phyloP scores from a whole-genome alignment of 1,140 invertebrate species.

The Heliothis subflexa region DNA sequence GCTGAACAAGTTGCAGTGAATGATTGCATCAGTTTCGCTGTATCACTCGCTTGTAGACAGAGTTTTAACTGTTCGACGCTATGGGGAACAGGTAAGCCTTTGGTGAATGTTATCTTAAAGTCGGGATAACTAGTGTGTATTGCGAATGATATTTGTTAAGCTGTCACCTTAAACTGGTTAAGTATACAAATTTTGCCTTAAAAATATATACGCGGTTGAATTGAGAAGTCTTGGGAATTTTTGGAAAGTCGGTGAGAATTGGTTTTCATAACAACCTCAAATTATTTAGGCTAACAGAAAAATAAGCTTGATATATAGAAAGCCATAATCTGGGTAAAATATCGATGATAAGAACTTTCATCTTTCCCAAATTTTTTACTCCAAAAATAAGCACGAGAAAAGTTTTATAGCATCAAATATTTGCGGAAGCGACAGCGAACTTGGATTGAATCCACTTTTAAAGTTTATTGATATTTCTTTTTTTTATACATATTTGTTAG shows the following conservation, averaged over 20 bases:
- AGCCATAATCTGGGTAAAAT: not conserved
- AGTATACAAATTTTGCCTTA: too few species aligned
- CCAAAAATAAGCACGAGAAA: not conserved
- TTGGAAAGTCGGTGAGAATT: too few species aligned
- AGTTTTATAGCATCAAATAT: slow-evolving; percentile 25
- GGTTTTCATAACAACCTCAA: too few species aligned
- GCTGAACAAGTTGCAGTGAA: slow-evolving; percentile 17
- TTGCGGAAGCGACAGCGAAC: not conserved
- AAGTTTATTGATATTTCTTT: not conserved
- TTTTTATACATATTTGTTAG: not conserved
- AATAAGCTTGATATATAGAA: not conserved
- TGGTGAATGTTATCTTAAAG: not conserved
- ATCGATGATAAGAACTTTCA: not conserved
- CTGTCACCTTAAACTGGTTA: too few species aligned
- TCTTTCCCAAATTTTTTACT: not conserved
- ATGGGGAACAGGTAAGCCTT: not conserved
- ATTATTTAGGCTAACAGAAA: too few species aligned
- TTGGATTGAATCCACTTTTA: not conserved
- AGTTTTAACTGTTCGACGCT: not conserved
- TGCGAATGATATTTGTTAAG: too few species aligned
- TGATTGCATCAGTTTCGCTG: slow-evolving; percentile 24
- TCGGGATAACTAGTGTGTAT: too few species aligned
- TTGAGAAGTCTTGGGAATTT: too few species aligned
- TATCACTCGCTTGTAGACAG: slow-evolving; percentile 4
- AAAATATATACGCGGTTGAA: too few species aligned